Base-by-base conservation (phyloP, 2,888 invertebrate species). In the Ecliptopera silaceata region DNA sequence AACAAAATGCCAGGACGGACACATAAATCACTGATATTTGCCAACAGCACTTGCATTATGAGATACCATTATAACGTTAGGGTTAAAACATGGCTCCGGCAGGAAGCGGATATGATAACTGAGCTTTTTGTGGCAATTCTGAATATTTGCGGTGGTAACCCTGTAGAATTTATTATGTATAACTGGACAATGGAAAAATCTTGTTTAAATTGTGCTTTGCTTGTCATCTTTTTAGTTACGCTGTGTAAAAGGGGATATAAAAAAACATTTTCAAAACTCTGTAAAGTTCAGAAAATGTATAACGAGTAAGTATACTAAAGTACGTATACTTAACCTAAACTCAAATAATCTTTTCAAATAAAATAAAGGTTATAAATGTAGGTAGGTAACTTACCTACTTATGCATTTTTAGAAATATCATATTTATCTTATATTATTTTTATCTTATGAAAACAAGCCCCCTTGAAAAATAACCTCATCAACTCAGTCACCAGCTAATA, bases 81-180 rank as follows among this genome's bases (percentile, higher is more conserved):
- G 74, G 76, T 72, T 66, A 72, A 76, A 75, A 75, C 73, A 77
- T 70, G 75, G 67, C 70, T 63, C 77, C 75, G 72, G 52, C 71
- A 70, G 79, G 79, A 79, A 79, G 51, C 73, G 75, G 76, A 77
- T 75, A 74, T 79, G 75, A 78, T 77, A 78, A 76, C 77, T 72
- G 72, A 68, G 70, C 75, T 75, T 75, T 74, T 72, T 74, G 72
- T 65, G 70, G 63, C 58, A 54, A 70, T 71, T 76, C 69, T 64
- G 67, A 65, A 75, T 71, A 73, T 75, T 74, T 71, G 52, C 54
- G 47, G 48, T 41, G 41, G 26, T 18, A 60, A 54, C 63, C 39
- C 63, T 36, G 42, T 26, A 10, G 46, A 63, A 61, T 43, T 55
- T 59, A 45, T 65, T 59, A 42, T 45, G 18, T 39, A 42, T 31